Percentiles rank a stretch among this genome's conserved stretches.
Evolutionary conservation across 2,888 invertebrate species (phyloP).

Genomic region (Trissonchulus latispiculum): DNA sequence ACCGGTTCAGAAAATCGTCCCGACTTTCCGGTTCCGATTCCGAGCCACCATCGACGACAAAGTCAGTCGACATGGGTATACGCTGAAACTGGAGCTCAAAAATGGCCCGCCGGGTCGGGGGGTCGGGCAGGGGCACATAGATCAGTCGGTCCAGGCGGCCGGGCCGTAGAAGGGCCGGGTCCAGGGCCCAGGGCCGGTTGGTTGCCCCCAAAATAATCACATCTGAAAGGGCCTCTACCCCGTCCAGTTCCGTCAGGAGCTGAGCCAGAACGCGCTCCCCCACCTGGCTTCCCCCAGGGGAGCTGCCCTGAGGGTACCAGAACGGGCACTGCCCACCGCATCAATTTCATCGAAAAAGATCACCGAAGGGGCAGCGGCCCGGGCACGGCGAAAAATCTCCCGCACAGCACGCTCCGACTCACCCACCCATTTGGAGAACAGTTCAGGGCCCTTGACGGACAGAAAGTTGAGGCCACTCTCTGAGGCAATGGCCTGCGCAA

Average conservation of each 20-base stretch:
- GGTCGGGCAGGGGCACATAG: slow-evolving; percentile 92
- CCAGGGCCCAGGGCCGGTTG: slow-evolving; percentile 93
- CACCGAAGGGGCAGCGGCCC: slow-evolving; percentile 89
- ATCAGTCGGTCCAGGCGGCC: slow-evolving; percentile 95
- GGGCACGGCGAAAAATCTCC: slow-evolving; percentile 98
- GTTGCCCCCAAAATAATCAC: slow-evolving; percentile 98
- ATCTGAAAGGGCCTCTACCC: slow-evolving; percentile 97
- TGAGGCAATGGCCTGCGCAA: slow-evolving; percentile 96
- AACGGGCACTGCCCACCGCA: slow-evolving; percentile 91
- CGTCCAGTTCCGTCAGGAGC: slow-evolving; percentile 94
- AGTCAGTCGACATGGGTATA: slow-evolving; percentile 50
- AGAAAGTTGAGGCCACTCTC: slow-evolving; percentile 99
- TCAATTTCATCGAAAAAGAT: slow-evolving; percentile 99
- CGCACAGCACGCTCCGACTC: slow-evolving; percentile 98
- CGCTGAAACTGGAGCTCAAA: slow-evolving; percentile 99
- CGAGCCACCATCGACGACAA: too few species aligned
- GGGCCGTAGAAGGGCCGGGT: slow-evolving; percentile 95
- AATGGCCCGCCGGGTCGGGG: slow-evolving; percentile 92
- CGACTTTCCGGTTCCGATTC: too few species aligned
- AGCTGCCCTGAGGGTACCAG: slow-evolving; percentile 97
- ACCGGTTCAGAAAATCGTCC: slow-evolving; percentile 55
- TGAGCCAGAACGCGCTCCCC: slow-evolving; percentile 95
- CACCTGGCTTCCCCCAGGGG: slow-evolving; percentile 65
- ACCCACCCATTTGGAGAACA: slow-evolving; percentile 98
- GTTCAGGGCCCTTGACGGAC: slow-evolving; percentile 91